These are phyloP conservation scores for Uria aalge DNA, from an alignment of 2,113 vertebrate genomes.

Conservation along the genomic window DNA sequence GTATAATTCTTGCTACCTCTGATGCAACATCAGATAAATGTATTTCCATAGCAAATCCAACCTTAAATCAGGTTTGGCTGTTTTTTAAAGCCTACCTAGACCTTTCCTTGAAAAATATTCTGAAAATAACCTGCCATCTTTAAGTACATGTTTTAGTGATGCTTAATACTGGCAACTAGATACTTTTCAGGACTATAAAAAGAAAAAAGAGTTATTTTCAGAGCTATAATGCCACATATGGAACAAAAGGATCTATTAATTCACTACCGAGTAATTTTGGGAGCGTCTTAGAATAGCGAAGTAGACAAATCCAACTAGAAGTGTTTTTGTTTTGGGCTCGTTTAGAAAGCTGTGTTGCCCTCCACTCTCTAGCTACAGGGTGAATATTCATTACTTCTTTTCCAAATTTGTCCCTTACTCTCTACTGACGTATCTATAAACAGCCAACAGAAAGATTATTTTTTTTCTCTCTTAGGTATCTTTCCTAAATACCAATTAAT, in stretches of 20 bases:
- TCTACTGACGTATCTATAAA: not conserved
- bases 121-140: not conserved
- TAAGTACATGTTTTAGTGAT: not conserved
- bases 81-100: not conserved
- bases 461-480: not conserved
- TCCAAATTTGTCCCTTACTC: not conserved
- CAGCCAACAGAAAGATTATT: not conserved
- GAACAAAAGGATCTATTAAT: not conserved
- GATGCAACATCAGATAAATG: not conserved
- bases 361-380: not conserved
- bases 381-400: not conserved
- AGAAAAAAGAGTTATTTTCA: not conserved
- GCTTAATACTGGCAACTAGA: not conserved
- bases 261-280: not conserved
- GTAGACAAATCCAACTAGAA: not conserved
- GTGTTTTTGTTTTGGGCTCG: accelerated
- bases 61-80: not conserved
- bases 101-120: not conserved
- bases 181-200: not conserved
- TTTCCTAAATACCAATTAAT: not conserved
- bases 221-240: not conserved
- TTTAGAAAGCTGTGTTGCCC: not conserved
- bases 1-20: not conserved
- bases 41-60: not conserved
- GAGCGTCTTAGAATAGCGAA: not conserved